Evolutionary conservation across 2,113 vertebrate species (phyloP), one percentile per base, ranked within the genome.

Genomic region (Falco punctatus): DNA sequence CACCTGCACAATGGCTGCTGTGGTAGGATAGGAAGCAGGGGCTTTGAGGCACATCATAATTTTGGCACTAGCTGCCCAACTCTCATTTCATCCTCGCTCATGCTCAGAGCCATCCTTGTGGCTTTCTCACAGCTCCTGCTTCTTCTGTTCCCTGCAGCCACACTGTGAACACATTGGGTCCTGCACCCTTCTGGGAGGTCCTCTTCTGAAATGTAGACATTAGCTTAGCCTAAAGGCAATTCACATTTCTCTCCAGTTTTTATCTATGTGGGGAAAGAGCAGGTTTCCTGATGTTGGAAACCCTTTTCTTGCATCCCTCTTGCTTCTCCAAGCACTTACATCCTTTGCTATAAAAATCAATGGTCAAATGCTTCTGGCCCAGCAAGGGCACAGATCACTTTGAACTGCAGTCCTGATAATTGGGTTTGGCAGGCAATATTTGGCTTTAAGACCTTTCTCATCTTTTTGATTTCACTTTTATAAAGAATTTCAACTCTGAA

Each of bases 371-470:
- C 23, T 79, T 87, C 69, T 86, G 77, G 80, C 52, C 73, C 35
- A 86, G 59, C 21, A 92, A 84, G 81, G 87, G 42, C 90, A 65
- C 55, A 77, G 72, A 80, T 66, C 66, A 22, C 81, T 83, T 46
- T 92, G 35, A 92, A 62, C 35, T 73, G 54, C 78, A 79, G n/a
- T 35, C 32, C 71, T 75, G 46, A 72, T 90, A 87, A 88, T 51
- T 69, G 44, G 49, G 66, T 89, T 95, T 95, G 86, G 19, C 32
- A 82, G 88, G 71, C 42, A 91, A 92, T 80, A 87, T 92, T 96
- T 88, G 49, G n/a, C 73, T 77, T 65, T 57, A 65, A 82, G 73
- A 95, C 70, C 78, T 91, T 65, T 75, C 32, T 91, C 32, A 55
- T 85, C 62, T 54, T 87, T 94, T 90, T 86, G 16, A 93, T 95